These are phyloP conservation scores for Dissostichus mawsoni DNA, from an alignment of 2,113 vertebrate genomes.

Conservation along the genomic window DNA sequence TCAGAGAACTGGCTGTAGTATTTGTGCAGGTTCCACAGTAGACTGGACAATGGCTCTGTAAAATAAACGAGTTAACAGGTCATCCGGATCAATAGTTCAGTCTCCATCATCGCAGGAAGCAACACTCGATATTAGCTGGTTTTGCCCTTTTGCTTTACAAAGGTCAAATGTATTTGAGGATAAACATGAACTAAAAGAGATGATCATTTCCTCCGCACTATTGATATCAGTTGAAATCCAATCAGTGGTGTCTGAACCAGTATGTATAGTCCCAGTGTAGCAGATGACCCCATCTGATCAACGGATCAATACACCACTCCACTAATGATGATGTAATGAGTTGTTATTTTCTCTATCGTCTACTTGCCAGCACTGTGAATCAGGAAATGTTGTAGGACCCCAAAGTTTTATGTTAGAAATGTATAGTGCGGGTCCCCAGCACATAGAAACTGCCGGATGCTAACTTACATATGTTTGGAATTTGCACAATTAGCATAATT, in stretches of 20 bases:
- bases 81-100: not conserved
- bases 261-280: no score
- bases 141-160: not conserved
- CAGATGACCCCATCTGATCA: constrained; percentile 1
- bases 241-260: not conserved
- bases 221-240: not conserved
- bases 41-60: constrained; percentile 88
- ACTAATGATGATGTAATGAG: no score
- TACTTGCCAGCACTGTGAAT: no score
- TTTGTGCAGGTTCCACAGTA: constrained; percentile 95
- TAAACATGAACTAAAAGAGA: not conserved
- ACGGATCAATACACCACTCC: not conserved
- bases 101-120: not conserved
- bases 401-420: no score
- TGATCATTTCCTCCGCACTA: not conserved
- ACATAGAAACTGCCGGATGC: no score
- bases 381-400: no score
- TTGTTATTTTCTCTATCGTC: no score
- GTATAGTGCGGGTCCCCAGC: no score
- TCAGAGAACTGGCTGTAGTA: constrained; percentile 95
- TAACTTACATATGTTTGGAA: no score
- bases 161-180: not conserved
- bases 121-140: not conserved
- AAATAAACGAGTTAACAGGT: constrained; percentile 28
- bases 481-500: no score